Base-by-base conservation (phyloP, 2,797 vertebrate genomes). In the Vireo griseus region DNA sequence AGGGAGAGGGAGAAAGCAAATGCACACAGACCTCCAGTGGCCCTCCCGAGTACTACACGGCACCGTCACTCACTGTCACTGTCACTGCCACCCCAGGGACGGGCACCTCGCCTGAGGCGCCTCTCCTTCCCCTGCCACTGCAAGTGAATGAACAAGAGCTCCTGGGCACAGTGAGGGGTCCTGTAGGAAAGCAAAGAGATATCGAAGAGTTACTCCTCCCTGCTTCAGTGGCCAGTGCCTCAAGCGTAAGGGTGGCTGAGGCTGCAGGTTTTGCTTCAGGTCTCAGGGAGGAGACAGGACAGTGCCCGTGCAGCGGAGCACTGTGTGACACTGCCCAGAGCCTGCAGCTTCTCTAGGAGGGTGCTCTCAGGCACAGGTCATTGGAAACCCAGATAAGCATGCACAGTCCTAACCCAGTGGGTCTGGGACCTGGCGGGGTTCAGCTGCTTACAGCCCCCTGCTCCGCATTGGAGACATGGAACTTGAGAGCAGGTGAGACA, bases 1-100 rank as follows among this genome's bases (percentile, higher is more conserved):
- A 1, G 47, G 1, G 26, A 72, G 2, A 21, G 2, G 21, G 65
- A 21, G 61, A 66, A 57, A n/a, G 74, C 55, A 16, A 92, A 87
- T 0, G 48, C 45, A 42, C 89, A 4, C 95, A 95, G 95, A 90
- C 93, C 86, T 95, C 93, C 91, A 83, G 95, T n/a, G 86, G 96
- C 40, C 13, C 84, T 90, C 11, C 67, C 57, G 4, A 68, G 92
- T 42, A 96, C 77, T 95, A 3, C 94, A 77, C 7, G 6, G 69
- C 73, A 4, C 3, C 15, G 82, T 2, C 78, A 0, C 5, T 9
- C 42, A 42, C 42, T 0, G 40, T 16, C 74, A 1, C 5, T 12
- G 37, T 0, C 79, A 5, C 55, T 22, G 80, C 45, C 73, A 4
- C 29, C 39, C 15, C 54, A 6, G 69, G 37, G 26, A 44, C 2